Base-by-base conservation (phyloP, 2,113 vertebrate genomes). In the Callionymus lyra region DNA sequence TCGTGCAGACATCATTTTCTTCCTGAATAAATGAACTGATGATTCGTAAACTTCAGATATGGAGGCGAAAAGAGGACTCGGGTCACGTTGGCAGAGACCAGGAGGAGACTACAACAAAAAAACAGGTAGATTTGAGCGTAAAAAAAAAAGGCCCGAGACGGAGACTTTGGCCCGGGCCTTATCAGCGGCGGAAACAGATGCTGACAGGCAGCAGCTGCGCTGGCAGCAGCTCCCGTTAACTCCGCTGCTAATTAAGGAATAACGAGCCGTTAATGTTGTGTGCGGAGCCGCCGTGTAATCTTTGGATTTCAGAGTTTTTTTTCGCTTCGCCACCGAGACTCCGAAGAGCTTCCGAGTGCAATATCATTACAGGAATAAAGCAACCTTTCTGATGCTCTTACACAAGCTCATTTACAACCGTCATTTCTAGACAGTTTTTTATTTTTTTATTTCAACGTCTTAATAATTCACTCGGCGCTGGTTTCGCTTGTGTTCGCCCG, bases 231-330 rank as follows among this genome's bases (percentile, higher is more conserved):
- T 53, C 51, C 33, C 17, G 6, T n/a, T 37, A 56, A 32, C 50
- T 16, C 10, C 36, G 56, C 46, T 44, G 65, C 47, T 67, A 62
- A 76, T 76, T 61, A 63, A 44, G 53, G 54, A 59, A 60, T 58
- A 66, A 69, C 63, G 46, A 45, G 39, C 41, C 56, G 47, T 52
- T 59, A 56, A 45, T 57, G 48, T 50, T 62, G 43, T 48, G 44
- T 56, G 32, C 50, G 55, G 10, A 54, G 34, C 16, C 21, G 55
- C 34, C 49, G 39, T 49, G 46, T 56, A 56, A 63, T 64, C 60
- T 43, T 35, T 33, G 21, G 21, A 54, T 34, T 14, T 40, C 13
- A 40, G 12, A 13, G 16, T 41, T 65, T 38, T 13, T 17, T 14
- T 14, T 47, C 15, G 12, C 16, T 14, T 47, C 15, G 12, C 2